phyloP scores from a whole-genome alignment of 1,140 invertebrate genomes.

The Orius laevigatus region DNA sequence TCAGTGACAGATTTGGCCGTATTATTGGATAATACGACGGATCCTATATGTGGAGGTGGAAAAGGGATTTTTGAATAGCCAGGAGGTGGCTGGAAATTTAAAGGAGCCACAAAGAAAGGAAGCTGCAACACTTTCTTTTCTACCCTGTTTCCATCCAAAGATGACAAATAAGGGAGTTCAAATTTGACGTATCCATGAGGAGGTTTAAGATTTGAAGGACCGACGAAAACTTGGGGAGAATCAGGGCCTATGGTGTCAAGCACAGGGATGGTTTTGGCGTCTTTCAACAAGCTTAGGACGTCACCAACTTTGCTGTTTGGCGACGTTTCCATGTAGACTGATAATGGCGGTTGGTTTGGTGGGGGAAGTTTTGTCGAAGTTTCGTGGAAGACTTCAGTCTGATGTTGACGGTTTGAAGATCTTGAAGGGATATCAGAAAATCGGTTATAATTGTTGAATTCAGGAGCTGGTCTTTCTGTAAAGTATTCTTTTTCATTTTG shows the following conservation, averaged over 20 bases:
- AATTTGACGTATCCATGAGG: conserved; percentile 60
- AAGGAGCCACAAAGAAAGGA: conserved; percentile 67
- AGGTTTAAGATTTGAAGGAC: conserved; percentile 49
- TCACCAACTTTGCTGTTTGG: conserved; percentile 41
- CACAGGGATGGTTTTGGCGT: conserved; percentile 53
- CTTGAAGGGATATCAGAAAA: conserved; percentile 20
- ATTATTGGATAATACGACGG: conserved; percentile 43
- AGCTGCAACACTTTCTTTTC: conserved; percentile 53
- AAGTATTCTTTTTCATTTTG: background rate
- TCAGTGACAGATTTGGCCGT: conserved; percentile 14
- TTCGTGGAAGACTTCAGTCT: background rate
- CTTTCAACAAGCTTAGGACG: conserved; percentile 47
- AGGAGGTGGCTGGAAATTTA: conserved; percentile 60
- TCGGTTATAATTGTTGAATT: conserved; percentile 24
- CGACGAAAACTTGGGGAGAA: conserved; percentile 59
- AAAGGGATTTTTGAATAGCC: conserved; percentile 70
- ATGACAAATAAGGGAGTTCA: conserved; percentile 62
- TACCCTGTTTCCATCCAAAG: conserved; percentile 46
- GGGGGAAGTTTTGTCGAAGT: conserved; percentile 23
- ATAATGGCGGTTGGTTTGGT: conserved; percentile 62
- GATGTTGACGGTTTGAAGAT: too few species aligned
- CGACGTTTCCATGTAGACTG: conserved; percentile 50
- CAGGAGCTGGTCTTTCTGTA: conserved; percentile 7
- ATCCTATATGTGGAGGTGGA: conserved; percentile 67
- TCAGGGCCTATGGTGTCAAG: conserved; percentile 49